A percentile compares a stretch with the other conserved stretches of the same genome.
These are phyloP conservation scores for Drosophila auraria DNA, from an alignment of 1,140 invertebrate genomes.

Conservation along the genomic window DNA sequence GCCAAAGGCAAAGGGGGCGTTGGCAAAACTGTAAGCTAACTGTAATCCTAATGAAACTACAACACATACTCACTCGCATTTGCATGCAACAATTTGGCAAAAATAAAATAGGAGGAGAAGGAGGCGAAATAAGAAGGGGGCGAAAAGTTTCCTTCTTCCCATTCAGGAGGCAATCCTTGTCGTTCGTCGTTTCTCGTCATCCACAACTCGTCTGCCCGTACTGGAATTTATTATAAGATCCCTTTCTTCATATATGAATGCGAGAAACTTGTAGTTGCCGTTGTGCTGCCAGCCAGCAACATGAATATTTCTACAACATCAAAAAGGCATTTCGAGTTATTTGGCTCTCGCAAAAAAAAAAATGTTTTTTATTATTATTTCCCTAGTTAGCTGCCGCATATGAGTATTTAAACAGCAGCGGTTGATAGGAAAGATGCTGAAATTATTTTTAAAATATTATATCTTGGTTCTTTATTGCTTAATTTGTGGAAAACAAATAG, in stretches of 20 bases:
- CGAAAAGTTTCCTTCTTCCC: constrained; percentile 26
- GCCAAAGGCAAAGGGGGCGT: constrained; percentile 17
- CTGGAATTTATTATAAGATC: constrained; percentile 83
- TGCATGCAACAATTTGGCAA: constrained; percentile 81
- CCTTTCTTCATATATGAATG: constrained; percentile 80
- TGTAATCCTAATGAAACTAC: constrained; percentile 84
- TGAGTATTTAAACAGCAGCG: constrained; percentile 16
- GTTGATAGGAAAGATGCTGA: background rate
- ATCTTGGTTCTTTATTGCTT: background rate
- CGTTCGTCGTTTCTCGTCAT: constrained; percentile 54
- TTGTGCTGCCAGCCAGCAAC: constrained; percentile 32
- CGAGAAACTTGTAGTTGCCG: constrained; percentile 66
- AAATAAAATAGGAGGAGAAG: constrained; percentile 13
- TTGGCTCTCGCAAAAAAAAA: constrained; percentile 51
- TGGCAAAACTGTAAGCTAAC: constrained; percentile 71
- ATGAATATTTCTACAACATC: constrained; percentile 77
- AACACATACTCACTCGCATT: constrained; percentile 68
- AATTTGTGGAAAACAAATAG: too few species aligned
- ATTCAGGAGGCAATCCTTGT: constrained; percentile 42
- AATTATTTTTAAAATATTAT: background rate
- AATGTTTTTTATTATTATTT: constrained; percentile 76
- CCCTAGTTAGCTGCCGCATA: constrained; percentile 57
- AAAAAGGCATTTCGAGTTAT: constrained; percentile 81
- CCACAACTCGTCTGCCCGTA: constrained; percentile 72
- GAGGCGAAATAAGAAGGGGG: background rate